Evolutionary conservation across 2,113 vertebrate genomes (phyloP).

Genomic region (Symphodus melops): DNA sequence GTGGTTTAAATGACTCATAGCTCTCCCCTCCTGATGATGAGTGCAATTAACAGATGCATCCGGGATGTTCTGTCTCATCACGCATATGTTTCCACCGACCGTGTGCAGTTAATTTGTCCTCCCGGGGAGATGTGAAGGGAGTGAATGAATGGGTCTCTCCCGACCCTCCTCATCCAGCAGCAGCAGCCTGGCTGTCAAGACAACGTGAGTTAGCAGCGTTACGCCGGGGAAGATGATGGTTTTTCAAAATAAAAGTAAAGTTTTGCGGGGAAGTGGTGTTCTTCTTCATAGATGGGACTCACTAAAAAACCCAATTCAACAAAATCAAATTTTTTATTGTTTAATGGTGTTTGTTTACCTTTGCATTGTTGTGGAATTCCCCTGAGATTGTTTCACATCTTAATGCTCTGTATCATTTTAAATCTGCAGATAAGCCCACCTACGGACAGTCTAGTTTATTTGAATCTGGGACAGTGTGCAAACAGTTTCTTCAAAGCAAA

Average conservation of each 20-base stretch:
- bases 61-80: conserved; percentile 32
- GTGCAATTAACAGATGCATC: conserved; percentile 22
- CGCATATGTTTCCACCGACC: conserved; percentile 44
- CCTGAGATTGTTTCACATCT: too few species aligned
- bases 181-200: not conserved
- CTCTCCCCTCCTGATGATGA: conserved; percentile 18
- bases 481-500: too few species aligned
- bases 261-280: too few species aligned
- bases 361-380: too few species aligned
- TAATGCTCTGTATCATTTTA: too few species aligned
- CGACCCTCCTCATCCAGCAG: conserved; percentile 46
- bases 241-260: conserved; percentile 63
- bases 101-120: conserved; percentile 43
- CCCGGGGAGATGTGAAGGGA: conserved; percentile 25
- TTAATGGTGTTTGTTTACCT: too few species aligned
- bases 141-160: conserved; percentile 55
- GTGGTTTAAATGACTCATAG: conserved; percentile 44
- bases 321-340: too few species aligned
- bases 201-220: rapidly evolving
- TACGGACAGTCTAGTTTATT: too few species aligned
- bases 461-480: too few species aligned
- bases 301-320: too few species aligned
- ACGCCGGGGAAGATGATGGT: not conserved
- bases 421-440: too few species aligned
- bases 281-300: too few species aligned